Percentiles rank a stretch among this genome's conserved stretches.
Conservation (phyloP, 2,113 vertebrate species). For the Phrynocephalus versicolor region DNA sequence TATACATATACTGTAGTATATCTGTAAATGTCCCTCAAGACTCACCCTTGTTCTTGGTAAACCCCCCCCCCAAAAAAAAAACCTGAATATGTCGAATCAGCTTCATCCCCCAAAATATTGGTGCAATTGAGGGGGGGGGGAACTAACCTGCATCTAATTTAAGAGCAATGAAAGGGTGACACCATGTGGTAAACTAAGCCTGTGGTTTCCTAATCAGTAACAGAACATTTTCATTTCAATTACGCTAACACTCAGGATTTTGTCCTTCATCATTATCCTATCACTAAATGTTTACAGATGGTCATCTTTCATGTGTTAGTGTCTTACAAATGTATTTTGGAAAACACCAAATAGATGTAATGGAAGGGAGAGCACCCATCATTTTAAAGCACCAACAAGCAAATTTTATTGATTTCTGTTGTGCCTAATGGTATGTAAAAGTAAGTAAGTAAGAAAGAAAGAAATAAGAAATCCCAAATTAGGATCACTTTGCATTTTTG, state of each 20-base stretch:
- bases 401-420: not conserved
- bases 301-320: not conserved
- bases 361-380: not conserved
- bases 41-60: not conserved
- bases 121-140: not conserved
- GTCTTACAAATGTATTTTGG: not conserved
- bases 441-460: too few species aligned
- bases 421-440: slow-evolving; percentile 37
- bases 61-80: not conserved
- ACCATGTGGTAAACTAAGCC: slow-evolving; percentile 30
- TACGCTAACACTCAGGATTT: not conserved
- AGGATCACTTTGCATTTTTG: slow-evolving; percentile 9
- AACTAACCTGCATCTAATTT: not conserved
- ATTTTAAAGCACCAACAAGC: not conserved
- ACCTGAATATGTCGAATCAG: not conserved
- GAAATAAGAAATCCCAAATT: not conserved
- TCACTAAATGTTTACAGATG: not conserved
- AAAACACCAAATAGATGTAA: slow-evolving; percentile 13
- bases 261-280: not conserved
- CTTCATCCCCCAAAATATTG: not conserved
- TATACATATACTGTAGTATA: not conserved
- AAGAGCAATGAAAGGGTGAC: slow-evolving; percentile 33
- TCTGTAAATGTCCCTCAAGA: not conserved
- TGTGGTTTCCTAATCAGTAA: not conserved
- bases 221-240: not conserved